Evolutionary conservation across 1,140 invertebrate genomes (phyloP).

Genomic region (Anthonomus grandis): DNA sequence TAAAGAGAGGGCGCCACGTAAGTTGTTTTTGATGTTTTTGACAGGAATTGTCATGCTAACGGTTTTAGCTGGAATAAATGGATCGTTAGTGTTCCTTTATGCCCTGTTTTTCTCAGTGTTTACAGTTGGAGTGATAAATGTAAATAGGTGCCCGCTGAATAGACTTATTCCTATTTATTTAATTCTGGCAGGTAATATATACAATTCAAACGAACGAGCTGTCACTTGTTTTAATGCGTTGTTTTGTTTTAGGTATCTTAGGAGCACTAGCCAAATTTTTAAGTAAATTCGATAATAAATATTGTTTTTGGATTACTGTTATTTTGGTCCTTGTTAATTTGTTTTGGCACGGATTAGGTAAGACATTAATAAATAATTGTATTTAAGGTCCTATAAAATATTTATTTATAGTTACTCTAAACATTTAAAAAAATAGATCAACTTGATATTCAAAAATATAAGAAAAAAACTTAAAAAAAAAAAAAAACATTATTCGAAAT

Average conservation of each 20-base stretch:
- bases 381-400: too few relatives aligned
- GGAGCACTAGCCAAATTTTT: conserved; percentile 33
- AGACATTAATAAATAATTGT: too few relatives aligned
- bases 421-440: too few relatives aligned
- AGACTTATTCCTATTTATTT: conserved; percentile 42
- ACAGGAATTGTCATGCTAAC: neutral
- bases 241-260: conserved; percentile 28
- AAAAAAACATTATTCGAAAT: too few relatives aligned
- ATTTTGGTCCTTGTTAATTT: conserved; percentile 31
- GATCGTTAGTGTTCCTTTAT: conserved; percentile 39
- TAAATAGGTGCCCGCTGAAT: conserved; percentile 40
- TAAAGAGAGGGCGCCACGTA: conserved; percentile 39
- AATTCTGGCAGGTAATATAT: conserved; percentile 41
- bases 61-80: conserved; percentile 42
- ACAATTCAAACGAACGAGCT: neutral
- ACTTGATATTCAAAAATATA: too few relatives aligned
- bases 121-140: conserved; percentile 36
- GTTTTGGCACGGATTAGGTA: conserved; percentile 38
- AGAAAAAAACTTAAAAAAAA: too few relatives aligned
- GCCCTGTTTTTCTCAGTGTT: conserved; percentile 39
- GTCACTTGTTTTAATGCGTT: neutral
- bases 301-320: conserved; percentile 33
- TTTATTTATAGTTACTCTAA: too few relatives aligned
- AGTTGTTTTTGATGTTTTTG: conserved; percentile 19
- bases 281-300: conserved; percentile 32